These are phyloP conservation scores for Hypocryptadius cinnamomeus DNA, from an alignment of 2,113 vertebrate species.

Conservation along the genomic window DNA sequence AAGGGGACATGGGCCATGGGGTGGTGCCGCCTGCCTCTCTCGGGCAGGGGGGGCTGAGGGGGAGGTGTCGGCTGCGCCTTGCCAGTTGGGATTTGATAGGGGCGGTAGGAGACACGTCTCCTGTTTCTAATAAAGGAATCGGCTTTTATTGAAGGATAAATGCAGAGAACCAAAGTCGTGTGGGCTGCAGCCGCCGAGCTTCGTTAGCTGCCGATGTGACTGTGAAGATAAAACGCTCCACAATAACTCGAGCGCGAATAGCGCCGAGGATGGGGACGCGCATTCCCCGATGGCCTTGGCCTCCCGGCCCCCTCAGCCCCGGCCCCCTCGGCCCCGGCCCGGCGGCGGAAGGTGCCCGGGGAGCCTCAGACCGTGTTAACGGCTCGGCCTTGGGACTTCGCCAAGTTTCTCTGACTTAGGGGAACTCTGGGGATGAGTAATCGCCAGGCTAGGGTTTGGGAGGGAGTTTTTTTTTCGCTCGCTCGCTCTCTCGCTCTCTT, in stretches of 20 bases:
- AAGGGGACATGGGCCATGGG: not conserved
- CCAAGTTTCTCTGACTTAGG: constrained; percentile 70
- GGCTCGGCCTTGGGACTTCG: constrained; percentile 58
- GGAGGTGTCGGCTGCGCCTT: constrained; percentile 42
- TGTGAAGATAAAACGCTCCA: constrained; percentile 52
- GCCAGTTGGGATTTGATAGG: constrained; percentile 47
- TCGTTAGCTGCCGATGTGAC: constrained; percentile 57
- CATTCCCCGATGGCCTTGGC: not conserved
- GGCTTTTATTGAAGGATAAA: constrained; percentile 64
- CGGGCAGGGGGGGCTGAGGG: not conserved
- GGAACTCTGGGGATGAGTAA: constrained; percentile 75
- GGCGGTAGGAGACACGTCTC: constrained; percentile 59
- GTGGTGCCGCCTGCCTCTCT: not conserved
- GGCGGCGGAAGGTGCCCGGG: constrained; percentile 22
- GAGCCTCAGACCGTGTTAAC: not conserved
- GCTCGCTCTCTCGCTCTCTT: not conserved
- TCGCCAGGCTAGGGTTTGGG: constrained; percentile 60
- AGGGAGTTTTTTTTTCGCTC: constrained; percentile 7
- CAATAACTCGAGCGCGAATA: constrained; percentile 1
- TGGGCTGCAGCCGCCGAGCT: constrained; percentile 60
- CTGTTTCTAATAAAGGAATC: constrained; percentile 67
- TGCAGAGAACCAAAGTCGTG: constrained; percentile 54
- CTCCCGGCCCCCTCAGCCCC: not conserved
- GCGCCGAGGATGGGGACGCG: not conserved
- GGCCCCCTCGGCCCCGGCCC: not conserved